Evolutionary conservation across 2,888 invertebrate species (phyloP).

Genomic region (Choreutis nemorana): DNA sequence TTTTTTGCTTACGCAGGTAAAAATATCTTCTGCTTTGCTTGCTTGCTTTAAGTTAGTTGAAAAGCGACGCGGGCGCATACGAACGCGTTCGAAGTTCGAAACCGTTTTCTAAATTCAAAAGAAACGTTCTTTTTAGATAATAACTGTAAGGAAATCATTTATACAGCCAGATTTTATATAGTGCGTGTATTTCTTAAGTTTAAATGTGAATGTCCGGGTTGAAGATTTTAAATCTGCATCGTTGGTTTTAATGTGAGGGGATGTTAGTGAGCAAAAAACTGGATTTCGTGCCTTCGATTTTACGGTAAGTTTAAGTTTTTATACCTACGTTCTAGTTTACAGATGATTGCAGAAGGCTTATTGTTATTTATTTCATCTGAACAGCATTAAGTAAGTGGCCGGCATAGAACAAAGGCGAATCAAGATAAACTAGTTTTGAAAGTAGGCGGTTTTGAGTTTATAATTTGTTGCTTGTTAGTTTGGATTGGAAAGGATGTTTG

Average conservation of each 20-base stretch:
- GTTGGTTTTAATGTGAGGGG: slow-evolving; percentile 1
- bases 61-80: slow-evolving; percentile 32
- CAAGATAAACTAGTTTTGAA: slow-evolving; percentile 39
- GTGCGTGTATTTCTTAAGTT: no score
- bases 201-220: slow-evolving; percentile 6
- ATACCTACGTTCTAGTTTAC: slow-evolving; percentile 8
- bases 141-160: no score
- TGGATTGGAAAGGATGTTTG: slow-evolving; percentile 22
- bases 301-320: slow-evolving; percentile 30
- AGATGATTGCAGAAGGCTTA: slow-evolving; percentile 6
- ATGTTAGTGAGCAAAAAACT: slow-evolving; percentile 21
- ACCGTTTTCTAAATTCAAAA: no score
- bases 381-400: slow-evolving; percentile 12
- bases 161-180: no score
- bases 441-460: slow-evolving; percentile 27
- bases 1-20: slow-evolving; percentile 60
- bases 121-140: no score
- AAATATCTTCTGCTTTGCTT: slow-evolving; percentile 54
- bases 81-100: slow-evolving; percentile 18
- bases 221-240: no score
- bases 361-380: slow-evolving; percentile 4
- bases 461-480: slow-evolving; percentile 22
- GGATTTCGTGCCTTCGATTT: slow-evolving; percentile 32
- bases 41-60: slow-evolving; percentile 49
- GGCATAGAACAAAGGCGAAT: slow-evolving; percentile 34